Conservation (phyloP, 2,113 vertebrate species). For the Rhinolophus ferrumequinum region DNA sequence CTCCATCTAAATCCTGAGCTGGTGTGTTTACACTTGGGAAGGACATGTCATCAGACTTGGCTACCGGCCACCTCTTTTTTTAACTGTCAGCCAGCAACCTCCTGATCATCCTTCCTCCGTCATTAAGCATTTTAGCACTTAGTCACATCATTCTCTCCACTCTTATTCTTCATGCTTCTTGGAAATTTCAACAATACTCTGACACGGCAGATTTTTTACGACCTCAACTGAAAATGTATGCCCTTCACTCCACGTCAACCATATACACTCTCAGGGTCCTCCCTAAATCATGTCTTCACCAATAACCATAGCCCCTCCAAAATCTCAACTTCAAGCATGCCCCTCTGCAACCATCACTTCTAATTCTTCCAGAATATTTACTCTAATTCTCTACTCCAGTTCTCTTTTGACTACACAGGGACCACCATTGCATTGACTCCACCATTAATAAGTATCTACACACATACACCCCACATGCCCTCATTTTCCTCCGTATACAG, state of each 20-base stretch:
- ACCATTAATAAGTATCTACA: not conserved
- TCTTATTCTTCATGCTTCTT: not conserved
- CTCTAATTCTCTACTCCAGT: not conserved
- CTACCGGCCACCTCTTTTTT: not conserved
- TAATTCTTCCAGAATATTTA: accelerated
- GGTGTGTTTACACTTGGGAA: not conserved
- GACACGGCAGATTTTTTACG: not conserved
- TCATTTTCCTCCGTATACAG: not conserved
- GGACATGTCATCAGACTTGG: not conserved
- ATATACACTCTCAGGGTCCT: not conserved
- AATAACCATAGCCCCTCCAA: not conserved
- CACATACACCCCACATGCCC: too few relatives aligned
- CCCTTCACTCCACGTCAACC: not conserved
- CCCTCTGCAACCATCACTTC: not conserved
- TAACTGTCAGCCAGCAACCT: too few relatives aligned
- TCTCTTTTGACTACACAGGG: not conserved
- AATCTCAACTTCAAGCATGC: not conserved
- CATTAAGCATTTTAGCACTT: accelerated
- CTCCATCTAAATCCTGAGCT: not conserved
- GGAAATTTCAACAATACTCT: not conserved
- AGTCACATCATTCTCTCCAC: not conserved
- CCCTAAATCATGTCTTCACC: not conserved
- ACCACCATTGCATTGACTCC: not conserved
- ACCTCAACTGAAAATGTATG: not conserved
- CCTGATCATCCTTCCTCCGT: too few relatives aligned